Evolutionary conservation across 2,888 invertebrate genomes (phyloP).

Genomic region (Myopa testacea): DNA sequence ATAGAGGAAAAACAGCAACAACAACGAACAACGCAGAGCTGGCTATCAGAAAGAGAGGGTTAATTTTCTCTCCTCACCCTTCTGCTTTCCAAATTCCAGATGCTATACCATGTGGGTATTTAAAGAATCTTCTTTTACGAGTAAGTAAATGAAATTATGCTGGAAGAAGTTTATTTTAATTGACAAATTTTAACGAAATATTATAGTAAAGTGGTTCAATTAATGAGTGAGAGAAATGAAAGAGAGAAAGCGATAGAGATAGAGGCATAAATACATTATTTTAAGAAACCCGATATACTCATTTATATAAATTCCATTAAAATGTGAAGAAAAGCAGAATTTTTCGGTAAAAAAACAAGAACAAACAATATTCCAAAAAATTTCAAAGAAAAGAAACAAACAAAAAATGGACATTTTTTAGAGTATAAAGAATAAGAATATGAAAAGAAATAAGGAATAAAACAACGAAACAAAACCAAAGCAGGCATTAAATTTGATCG

Average conservation of each 20-base stretch:
- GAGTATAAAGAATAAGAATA: neutral
- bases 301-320: constrained; percentile 23
- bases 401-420: neutral
- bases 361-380: neutral
- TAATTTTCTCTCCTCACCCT: too few relatives aligned
- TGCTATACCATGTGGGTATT: constrained; percentile 21
- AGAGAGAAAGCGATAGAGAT: too few relatives aligned
- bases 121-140: neutral
- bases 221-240: neutral
- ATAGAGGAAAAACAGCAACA: too few relatives aligned
- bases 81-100: neutral
- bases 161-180: neutral
- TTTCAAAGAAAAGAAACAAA: constrained; percentile 12
- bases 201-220: neutral
- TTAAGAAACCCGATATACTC: neutral
- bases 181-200: neutral
- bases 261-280: neutral
- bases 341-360: too few relatives aligned
- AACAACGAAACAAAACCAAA: neutral
- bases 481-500: constrained; percentile 35
- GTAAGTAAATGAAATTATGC: neutral
- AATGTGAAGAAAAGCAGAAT: neutral
- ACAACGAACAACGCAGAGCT: too few relatives aligned
- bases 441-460: too few relatives aligned
- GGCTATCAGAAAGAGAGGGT: neutral